These are phyloP conservation scores for Aplodontia rufa DNA, from an alignment of 2,113 vertebrate genomes.

Conservation along the genomic window DNA sequence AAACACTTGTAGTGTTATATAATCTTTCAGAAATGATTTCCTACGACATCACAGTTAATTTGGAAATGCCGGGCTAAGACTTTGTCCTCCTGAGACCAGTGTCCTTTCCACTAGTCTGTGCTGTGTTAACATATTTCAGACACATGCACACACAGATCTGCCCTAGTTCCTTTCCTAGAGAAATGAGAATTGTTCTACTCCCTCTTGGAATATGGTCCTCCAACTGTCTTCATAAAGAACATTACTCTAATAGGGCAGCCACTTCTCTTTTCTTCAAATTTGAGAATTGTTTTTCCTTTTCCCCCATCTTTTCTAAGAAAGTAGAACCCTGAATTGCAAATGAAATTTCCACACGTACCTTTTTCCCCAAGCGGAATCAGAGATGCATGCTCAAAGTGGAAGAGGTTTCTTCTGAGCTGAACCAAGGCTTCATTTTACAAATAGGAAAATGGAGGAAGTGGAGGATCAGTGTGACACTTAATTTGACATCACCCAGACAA, in stretches of 20 bases:
- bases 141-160: background rate
- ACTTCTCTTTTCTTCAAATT: background rate
- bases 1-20: background rate
- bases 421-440: background rate
- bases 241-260: background rate
- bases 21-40: background rate
- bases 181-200: background rate
- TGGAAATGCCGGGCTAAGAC: background rate
- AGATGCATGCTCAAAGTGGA: background rate
- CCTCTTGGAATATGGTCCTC: background rate
- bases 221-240: background rate
- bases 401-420: background rate
- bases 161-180: background rate
- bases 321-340: background rate
- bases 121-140: fast-evolving
- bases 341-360: background rate
- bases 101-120: background rate
- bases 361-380: background rate
- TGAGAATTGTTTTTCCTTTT: background rate
- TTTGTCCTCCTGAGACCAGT: background rate
- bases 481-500: background rate
- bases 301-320: background rate
- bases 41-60: background rate
- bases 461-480: background rate
- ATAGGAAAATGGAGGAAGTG: background rate